phyloP scores from a whole-genome alignment of 37 sponge, comb jelly and placozoan species.

The Oopsacas minuta region DNA sequence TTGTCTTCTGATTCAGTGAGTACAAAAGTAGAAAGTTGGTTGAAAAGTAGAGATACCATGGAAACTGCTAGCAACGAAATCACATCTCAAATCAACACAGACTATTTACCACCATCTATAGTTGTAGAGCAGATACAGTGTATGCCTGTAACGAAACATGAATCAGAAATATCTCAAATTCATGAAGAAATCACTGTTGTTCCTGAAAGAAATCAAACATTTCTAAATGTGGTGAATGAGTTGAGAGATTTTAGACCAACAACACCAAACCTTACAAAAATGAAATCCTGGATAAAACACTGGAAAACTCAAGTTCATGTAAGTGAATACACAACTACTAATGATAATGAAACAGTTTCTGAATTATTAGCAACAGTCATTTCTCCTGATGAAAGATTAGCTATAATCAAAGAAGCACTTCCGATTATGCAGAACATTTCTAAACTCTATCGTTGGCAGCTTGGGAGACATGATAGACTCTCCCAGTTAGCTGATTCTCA shows the following conservation, averaged over 20 bases:
- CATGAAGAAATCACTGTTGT: background rate
- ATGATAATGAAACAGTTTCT: background rate
- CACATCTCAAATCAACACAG: background rate
- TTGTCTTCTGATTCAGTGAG: background rate
- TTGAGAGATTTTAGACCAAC: background rate
- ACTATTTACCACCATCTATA: background rate
- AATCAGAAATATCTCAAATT: background rate
- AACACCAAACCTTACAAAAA: background rate
- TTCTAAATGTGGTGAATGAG: background rate
- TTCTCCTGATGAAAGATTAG: background rate
- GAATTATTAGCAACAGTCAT: background rate
- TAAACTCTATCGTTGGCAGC: slow-evolving; percentile 11
- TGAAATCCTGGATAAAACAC: slow-evolving; percentile 16
- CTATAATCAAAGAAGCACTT: background rate
- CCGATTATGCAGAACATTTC: background rate
- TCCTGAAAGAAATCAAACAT: background rate
- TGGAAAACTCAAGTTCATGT: background rate
- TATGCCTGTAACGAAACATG: background rate
- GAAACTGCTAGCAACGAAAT: background rate
- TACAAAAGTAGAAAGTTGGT: slow-evolving; percentile 16
- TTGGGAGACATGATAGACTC: background rate
- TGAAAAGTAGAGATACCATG: background rate
- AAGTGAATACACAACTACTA: background rate
- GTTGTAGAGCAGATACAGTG: background rate
- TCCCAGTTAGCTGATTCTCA: background rate